Evolutionary conservation across 2,113 vertebrate genomes (phyloP).

Genomic region (Chionis minor): DNA sequence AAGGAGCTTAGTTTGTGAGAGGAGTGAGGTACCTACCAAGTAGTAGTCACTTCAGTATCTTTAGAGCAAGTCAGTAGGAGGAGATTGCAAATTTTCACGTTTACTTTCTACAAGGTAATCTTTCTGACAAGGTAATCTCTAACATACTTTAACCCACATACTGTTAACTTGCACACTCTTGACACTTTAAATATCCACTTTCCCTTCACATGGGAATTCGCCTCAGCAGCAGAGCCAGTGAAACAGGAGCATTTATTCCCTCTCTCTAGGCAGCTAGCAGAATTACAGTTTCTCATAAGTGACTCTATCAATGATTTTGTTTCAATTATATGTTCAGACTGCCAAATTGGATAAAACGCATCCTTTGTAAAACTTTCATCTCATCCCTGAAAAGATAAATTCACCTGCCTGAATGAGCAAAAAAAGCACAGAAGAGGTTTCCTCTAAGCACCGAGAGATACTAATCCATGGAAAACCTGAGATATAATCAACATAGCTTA

Average conservation of each 20-base stretch:
- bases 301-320: conserved; percentile 4
- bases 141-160: not conserved
- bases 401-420: not conserved
- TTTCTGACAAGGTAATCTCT: conserved; percentile 37
- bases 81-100: not conserved
- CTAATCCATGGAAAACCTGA: not conserved
- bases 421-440: not conserved
- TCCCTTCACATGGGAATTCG: not conserved
- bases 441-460: not conserved
- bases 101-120: not conserved
- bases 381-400: conserved; percentile 30
- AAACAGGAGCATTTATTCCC: not conserved
- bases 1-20: accelerated
- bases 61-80: not conserved
- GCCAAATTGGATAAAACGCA: not conserved
- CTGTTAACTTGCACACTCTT: not conserved
- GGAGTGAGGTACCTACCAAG: not conserved
- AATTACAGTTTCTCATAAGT: not conserved
- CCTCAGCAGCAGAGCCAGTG: not conserved
- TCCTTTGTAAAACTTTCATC: not conserved
- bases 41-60: not conserved
- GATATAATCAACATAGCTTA: not conserved
- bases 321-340: conserved; percentile 53
- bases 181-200: conserved; percentile 41
- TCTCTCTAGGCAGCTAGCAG: not conserved